Evolutionary conservation across 2,888 invertebrate genomes (phyloP), one percentile per base, ranked within the genome.

Genomic region (Cosmopolites sordidus): DNA sequence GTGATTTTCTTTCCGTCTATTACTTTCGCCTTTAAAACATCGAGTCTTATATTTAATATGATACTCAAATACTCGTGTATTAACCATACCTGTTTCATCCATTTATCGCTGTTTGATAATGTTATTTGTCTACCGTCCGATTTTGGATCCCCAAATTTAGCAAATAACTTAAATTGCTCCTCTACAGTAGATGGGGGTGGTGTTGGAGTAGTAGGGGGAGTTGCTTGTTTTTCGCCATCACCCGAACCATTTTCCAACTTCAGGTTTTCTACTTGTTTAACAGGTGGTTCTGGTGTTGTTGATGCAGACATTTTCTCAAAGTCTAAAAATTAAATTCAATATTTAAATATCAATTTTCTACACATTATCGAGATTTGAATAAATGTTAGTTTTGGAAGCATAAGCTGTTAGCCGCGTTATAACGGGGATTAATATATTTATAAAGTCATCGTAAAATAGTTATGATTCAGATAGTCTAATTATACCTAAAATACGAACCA

Each of bases 91-190:
- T 93, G 93, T 67, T 92, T 93, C 90, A 93, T 91, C 93, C 93
- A 93, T 74, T 93, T 93, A 74, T 93, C 93, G 68, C 91, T 91
- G 73, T 93, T 92, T 6, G 91, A 90, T 8, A 93, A 78, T 0
- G 92, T 92, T 58, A 93, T 89, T 48, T 81, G 79, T 72, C 88
- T 90, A 0, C 93, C 93, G 69, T 92, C 92, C 29, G 90, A 90
- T 71, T 92, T 92, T 4, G 81, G 81, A 70, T 93, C 92, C 1
- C 93, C 93, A 70, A 93, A 93, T 75, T 92, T 91, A 1, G 89
- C 87, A 71, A 92, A 94, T 0, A 85, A 81, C 70, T 86, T 88
- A 72, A 92, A 92, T 49, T 82, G 82, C 51, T 86, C 85, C 73
- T 83, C 79, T 51, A 85, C 82, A 38, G 75, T 60, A 12, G 58